Conservation (phyloP, 2,113 vertebrate genomes). For the Mustela nigripes region DNA sequence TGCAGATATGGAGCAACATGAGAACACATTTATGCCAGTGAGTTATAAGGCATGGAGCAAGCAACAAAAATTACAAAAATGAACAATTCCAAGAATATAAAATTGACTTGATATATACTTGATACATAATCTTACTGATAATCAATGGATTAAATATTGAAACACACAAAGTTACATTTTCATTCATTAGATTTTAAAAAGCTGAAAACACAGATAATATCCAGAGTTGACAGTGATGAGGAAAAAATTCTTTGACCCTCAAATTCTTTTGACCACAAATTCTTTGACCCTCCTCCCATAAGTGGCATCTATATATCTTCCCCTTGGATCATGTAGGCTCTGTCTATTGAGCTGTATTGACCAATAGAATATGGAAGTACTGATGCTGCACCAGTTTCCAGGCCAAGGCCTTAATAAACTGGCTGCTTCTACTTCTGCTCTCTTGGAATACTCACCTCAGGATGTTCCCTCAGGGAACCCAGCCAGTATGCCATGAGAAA, state of each 20-base stretch:
- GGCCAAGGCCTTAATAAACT: background rate
- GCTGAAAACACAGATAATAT: background rate
- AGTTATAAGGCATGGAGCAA: background rate
- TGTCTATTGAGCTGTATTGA: background rate
- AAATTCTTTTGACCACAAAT: background rate
- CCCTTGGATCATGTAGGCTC: no score
- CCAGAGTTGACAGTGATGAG: background rate
- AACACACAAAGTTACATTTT: background rate
- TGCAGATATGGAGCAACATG: accelerated
- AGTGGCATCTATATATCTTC: background rate
- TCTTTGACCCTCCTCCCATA: background rate
- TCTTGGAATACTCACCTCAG: background rate
- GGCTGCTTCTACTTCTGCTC: background rate
- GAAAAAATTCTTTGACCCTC: background rate
- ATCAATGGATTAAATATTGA: background rate
- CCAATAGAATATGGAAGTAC: background rate
- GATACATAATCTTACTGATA: background rate
- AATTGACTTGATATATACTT: background rate
- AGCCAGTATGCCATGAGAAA: background rate
- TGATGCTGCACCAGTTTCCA: background rate
- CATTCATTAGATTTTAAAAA: background rate
- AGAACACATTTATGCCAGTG: background rate
- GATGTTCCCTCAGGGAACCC: background rate
- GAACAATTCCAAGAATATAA: background rate
- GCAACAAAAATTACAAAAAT: background rate